Evolutionary conservation across 2,888 invertebrate species (phyloP).

Genomic region (Hyposoter dolosus): DNA sequence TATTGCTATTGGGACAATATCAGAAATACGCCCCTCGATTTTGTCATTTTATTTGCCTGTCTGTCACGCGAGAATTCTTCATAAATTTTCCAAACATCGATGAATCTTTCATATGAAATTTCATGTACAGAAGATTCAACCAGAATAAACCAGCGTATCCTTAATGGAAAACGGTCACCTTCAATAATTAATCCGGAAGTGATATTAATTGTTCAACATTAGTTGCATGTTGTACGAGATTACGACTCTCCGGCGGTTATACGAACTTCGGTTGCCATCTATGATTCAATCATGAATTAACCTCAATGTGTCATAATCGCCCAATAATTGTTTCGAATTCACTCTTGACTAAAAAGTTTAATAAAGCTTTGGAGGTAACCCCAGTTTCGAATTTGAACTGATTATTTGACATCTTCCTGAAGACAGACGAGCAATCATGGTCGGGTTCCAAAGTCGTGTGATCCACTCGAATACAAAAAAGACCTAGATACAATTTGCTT

Average conservation of each 20-base stretch:
- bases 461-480: background rate
- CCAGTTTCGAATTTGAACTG: background rate
- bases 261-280: background rate
- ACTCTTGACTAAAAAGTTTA: background rate
- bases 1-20: constrained; percentile 21
- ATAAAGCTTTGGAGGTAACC: background rate
- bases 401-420: background rate
- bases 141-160: constrained; percentile 1
- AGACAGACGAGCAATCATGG: background rate
- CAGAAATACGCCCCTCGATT: constrained; percentile 42
- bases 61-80: background rate
- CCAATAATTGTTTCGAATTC: background rate
- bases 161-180: constrained; percentile 16
- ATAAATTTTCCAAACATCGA: background rate
- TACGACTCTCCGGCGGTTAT: background rate
- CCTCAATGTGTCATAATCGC: background rate
- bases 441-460: background rate
- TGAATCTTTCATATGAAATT: background rate
- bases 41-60: constrained; percentile 44
- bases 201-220: background rate
- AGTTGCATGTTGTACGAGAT: constrained; percentile 20
- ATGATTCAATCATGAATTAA: background rate
- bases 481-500: background rate
- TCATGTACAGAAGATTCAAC: background rate
- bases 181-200: constrained; percentile 4